These are phyloP conservation scores for Drosophila longiperda DNA, from an alignment of 2,888 invertebrate species.

Conservation along the genomic window DNA sequence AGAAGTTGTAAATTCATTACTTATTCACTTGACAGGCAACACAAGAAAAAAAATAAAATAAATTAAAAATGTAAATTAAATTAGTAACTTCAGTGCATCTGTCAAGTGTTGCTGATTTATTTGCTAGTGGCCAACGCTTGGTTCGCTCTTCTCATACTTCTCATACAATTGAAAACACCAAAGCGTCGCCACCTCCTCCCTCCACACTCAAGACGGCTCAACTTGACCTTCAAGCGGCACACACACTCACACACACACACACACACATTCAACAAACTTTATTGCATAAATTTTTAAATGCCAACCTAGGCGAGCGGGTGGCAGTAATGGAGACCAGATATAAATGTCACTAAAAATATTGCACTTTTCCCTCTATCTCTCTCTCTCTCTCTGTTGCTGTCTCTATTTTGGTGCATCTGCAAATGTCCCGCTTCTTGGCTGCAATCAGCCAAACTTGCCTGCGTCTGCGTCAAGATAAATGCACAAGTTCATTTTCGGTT, in stretches of 20 bases:
- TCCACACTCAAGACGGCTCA: slow-evolving; percentile 17
- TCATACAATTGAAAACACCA: slow-evolving; percentile 54
- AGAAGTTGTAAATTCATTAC: slow-evolving; percentile 83
- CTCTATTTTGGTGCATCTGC: slow-evolving; percentile 12
- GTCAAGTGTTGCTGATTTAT: slow-evolving; percentile 81
- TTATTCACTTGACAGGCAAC: slow-evolving; percentile 79
- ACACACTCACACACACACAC: slow-evolving; percentile 15
- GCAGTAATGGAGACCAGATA: slow-evolving; percentile 54
- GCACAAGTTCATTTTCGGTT: slow-evolving; percentile 79
- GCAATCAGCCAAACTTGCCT: slow-evolving; percentile 76
- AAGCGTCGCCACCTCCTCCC: slow-evolving; percentile 19
- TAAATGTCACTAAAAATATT: slow-evolving; percentile 79
- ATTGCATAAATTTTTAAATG: slow-evolving; percentile 80
- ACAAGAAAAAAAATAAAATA: slow-evolving; percentile 57
- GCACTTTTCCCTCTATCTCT: slow-evolving; percentile 45
- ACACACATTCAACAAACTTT: slow-evolving; percentile 59
- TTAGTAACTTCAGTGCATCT: slow-evolving; percentile 80
- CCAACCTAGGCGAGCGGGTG: slow-evolving; percentile 26
- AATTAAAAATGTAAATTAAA: slow-evolving; percentile 83
- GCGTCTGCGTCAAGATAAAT: slow-evolving; percentile 75
- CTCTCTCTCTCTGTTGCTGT: slow-evolving; percentile 5
- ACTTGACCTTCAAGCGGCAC: slow-evolving; percentile 71
- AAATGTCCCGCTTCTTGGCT: slow-evolving; percentile 56
- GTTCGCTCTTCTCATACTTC: neutral
- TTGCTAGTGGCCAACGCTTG: slow-evolving; percentile 57